These are phyloP conservation scores for Sympetrum striolatum DNA, from an alignment of 2,888 invertebrate species.

Conservation along the genomic window DNA sequence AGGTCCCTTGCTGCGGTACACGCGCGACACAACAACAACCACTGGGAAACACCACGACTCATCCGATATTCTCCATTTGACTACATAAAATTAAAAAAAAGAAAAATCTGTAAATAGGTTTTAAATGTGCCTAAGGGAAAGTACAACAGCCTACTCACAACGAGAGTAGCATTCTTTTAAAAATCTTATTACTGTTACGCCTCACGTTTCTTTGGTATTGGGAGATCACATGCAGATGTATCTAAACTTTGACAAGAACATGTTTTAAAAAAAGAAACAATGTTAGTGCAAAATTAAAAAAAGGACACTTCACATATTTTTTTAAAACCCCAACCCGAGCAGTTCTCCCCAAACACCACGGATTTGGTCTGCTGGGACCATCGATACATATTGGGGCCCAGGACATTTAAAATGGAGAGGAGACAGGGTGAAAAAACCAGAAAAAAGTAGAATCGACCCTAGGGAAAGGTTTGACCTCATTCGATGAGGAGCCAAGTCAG, in stretches of 20 bases:
- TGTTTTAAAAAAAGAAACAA: slow-evolving; percentile 35
- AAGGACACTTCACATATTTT: slow-evolving; percentile 42
- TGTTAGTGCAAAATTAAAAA: slow-evolving; percentile 39
- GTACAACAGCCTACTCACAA: slow-evolving; percentile 47
- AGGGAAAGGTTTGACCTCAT: slow-evolving; percentile 43
- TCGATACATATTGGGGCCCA: slow-evolving; percentile 17
- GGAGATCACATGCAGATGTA: slow-evolving; percentile 52
- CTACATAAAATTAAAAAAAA: slow-evolving; percentile 48
- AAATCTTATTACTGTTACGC: slow-evolving; percentile 48
- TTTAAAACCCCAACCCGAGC: slow-evolving; percentile 29
- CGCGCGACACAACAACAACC: slow-evolving; percentile 49
- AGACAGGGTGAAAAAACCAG: neutral
- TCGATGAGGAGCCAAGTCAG: slow-evolving; percentile 33
- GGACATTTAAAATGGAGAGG: slow-evolving; percentile 16
- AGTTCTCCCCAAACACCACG: slow-evolving; percentile 27
- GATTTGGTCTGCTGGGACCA: slow-evolving; percentile 24
- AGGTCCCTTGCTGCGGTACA: slow-evolving; percentile 44
- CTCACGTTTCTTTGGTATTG: slow-evolving; percentile 52
- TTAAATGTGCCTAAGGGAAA: slow-evolving; percentile 47
- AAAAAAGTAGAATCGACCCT: neutral
- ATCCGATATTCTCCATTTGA: slow-evolving; percentile 47
- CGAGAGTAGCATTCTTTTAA: slow-evolving; percentile 45
- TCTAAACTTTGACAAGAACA: slow-evolving; percentile 49
- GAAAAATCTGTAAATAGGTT: slow-evolving; percentile 48
- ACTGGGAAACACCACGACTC: slow-evolving; percentile 49